Conservation (phyloP, 2,888 invertebrate genomes). For the Chirona hameri region DNA sequence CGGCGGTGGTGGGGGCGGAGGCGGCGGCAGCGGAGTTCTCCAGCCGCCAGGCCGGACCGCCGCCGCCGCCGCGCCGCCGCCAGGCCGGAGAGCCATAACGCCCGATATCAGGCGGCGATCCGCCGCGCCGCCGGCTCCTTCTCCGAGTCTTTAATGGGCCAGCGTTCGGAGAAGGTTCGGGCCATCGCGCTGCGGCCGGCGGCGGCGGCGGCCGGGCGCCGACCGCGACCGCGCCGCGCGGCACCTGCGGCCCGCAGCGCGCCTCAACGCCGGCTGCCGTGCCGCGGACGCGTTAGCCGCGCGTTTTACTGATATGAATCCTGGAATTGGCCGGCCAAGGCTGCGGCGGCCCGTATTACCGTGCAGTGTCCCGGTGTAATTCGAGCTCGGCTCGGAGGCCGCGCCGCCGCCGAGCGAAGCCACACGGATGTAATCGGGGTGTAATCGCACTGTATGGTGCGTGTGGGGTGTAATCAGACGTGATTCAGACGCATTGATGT, state of each 20-base stretch:
- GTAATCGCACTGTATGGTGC: no score
- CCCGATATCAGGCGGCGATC: neutral
- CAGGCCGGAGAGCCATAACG: neutral
- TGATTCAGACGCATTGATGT: no score
- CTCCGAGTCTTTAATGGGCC: neutral
- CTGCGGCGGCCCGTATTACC: neutral
- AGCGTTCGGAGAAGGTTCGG: neutral
- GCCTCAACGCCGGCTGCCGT: neutral
- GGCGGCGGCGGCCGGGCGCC: neutral
- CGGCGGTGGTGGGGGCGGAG: no score
- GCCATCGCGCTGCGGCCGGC: neutral
- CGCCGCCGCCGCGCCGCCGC: neutral
- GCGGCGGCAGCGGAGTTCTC: no score
- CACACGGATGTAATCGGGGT: neutral
- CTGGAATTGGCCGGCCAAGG: neutral
- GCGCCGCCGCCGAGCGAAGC: neutral
- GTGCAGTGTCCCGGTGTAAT: neutral
- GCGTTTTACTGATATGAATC: slow-evolving; percentile 22
- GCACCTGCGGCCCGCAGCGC: neutral
- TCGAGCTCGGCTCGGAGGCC: slow-evolving; percentile 8
- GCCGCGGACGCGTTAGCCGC: neutral
- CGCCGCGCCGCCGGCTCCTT: neutral
- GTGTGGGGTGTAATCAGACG: no score
- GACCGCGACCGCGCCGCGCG: neutral
- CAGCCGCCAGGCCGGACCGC: no score